These are phyloP conservation scores for Entosphenus tridentatus DNA, from an alignment of 2,113 vertebrate species.

Conservation along the genomic window DNA sequence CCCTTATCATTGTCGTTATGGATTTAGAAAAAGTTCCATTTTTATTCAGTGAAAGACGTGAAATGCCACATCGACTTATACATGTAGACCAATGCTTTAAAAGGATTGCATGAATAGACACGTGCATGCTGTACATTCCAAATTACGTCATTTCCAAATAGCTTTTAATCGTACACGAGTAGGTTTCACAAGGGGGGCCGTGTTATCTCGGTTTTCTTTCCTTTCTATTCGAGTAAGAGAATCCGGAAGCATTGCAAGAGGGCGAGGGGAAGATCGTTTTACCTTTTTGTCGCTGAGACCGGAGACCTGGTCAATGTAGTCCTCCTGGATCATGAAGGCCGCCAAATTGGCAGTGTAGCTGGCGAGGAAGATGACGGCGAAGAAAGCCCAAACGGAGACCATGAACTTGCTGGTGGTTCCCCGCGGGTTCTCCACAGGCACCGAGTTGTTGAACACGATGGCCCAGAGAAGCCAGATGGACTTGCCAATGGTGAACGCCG, in stretches of 20 bases:
- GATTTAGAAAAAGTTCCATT: too few species aligned
- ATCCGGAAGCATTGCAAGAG: too few species aligned
- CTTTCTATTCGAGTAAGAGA: background rate
- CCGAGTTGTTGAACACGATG: constrained; percentile 96
- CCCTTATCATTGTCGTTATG: too few species aligned
- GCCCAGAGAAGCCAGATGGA: constrained; percentile 97
- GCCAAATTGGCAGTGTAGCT: constrained; percentile 96
- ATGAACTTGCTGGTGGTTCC: constrained; percentile 97
- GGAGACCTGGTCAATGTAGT: constrained; percentile 94
- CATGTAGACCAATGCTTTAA: too few species aligned
- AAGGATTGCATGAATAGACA: too few species aligned
- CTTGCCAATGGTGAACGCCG: constrained; percentile 92
- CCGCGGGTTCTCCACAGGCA: constrained; percentile 88
- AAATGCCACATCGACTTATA: too few species aligned
- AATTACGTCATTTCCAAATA: too few species aligned
- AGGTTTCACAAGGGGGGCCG: background rate
- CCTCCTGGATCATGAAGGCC: constrained; percentile 98
- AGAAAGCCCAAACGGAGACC: constrained; percentile 96
- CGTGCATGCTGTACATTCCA: too few species aligned
- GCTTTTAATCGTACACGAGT: background rate
- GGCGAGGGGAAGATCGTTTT: constrained; percentile 6
- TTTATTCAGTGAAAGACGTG: too few species aligned
- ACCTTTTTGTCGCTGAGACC: constrained; percentile 97
- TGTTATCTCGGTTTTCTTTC: background rate
- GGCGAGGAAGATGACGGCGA: constrained; percentile 92